Base-by-base conservation (phyloP, 2,888 invertebrate species). In the Callinectes sapidus region DNA sequence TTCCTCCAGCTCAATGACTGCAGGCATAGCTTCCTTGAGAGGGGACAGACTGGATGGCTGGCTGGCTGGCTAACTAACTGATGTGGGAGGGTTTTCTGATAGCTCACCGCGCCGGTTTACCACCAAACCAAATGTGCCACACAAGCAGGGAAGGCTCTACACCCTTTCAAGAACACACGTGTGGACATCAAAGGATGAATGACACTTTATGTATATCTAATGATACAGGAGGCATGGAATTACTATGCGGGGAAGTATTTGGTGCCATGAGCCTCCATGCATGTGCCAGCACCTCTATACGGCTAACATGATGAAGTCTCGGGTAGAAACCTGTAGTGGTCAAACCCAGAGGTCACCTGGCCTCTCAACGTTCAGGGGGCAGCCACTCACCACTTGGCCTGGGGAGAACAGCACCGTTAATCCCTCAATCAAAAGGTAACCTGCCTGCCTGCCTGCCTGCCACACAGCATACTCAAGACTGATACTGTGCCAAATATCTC, bases 271-370 rank as follows among this genome's bases (percentile, higher is more conserved):
- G 89, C 89, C 87, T 89, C 89, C 92, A 61, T 92, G 92, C 92
- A 89, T 85, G 89, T 89, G 85, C 89, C 86, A 55, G 61, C 85
- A 85, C 81, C 85, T 92, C 89, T 89, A 89, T 86, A 92, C 92
- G 89, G 92, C 92, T 92, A 92, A 92, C 90, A 90, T 92, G 92
- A 90, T 92, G 90, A 92, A 92, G 90, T 86, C 90, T 90, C 87
- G 87, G 92, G 92, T 90, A 92, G 90, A 92, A 92, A 92, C 92
- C 92, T 92, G 92, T 92, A 87, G 92, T 92, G 90, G 87, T 92
- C 92, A 87, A 90, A 92, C 90, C 90, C 92, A 87, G 90, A 92
- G 92, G 92, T 90, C 87, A 92, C 90, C 90, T 92, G 92, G 90
- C 90, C 90, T 90, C 88, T 81, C 81, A 81, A 81, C 81, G 81